These are phyloP conservation scores for Bombyx mandarina DNA, from an alignment of 1,140 invertebrate species.

Conservation along the genomic window DNA sequence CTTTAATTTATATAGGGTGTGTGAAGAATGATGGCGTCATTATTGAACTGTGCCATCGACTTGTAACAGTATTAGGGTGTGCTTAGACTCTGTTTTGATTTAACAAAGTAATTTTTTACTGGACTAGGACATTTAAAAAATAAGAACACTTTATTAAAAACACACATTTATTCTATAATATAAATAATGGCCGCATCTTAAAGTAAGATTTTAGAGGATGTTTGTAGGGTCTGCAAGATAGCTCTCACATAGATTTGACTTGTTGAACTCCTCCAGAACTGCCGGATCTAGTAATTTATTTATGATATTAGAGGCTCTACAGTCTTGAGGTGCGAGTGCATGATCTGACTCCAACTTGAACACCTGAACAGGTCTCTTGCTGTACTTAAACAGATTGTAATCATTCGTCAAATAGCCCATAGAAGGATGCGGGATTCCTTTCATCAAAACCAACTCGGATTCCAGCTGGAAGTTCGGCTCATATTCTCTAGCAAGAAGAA, in stretches of 20 bases:
- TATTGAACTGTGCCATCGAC: no score
- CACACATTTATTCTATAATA: conserved; percentile 1
- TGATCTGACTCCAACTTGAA: conserved; percentile 15
- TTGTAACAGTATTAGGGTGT: no score
- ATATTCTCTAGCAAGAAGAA: conserved; percentile 14
- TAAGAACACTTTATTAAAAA: no score
- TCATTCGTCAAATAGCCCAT: conserved; percentile 9
- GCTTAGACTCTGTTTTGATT: no score
- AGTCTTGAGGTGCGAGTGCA: conserved; percentile 13
- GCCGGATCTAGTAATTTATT: conserved; percentile 9
- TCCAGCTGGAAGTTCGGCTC: conserved; percentile 17
- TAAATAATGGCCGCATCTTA: conserved; percentile 2
- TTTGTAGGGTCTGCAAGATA: conserved; percentile 5
- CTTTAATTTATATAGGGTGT: no score
- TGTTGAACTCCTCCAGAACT: conserved; percentile 11
- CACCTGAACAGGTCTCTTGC: conserved; percentile 12
- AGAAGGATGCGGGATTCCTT: conserved; percentile 12
- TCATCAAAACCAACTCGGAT: conserved; percentile 19
- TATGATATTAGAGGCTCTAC: conserved; percentile 15
- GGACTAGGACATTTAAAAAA: no score
- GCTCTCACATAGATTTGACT: conserved; percentile 8
- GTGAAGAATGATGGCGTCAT: no score
- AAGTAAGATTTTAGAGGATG: conserved; percentile 1
- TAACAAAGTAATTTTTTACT: no score
- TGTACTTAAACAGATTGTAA: conserved; percentile 18